These are phyloP conservation scores for Megalopta genalis DNA, from an alignment of 1,140 invertebrate genomes.

Conservation along the genomic window DNA sequence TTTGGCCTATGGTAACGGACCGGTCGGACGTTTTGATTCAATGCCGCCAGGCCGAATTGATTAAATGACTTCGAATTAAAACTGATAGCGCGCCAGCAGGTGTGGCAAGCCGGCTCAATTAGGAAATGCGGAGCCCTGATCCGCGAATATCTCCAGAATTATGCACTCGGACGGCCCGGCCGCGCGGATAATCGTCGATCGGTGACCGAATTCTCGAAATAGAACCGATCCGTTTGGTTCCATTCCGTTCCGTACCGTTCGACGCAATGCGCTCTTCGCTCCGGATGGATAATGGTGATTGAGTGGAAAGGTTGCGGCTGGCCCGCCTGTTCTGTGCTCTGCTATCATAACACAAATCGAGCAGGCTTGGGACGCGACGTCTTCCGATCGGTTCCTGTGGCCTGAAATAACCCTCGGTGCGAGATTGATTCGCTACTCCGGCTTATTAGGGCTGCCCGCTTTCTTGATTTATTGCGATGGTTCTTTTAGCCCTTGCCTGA, in stretches of 20 bases:
- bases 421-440: neutral
- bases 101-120: slow-evolving; percentile 31
- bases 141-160: slow-evolving; percentile 30
- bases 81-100: slow-evolving; percentile 58
- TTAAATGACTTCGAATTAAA: slow-evolving; percentile 70
- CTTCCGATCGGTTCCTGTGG: neutral
- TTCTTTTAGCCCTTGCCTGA: no score
- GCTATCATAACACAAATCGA: neutral
- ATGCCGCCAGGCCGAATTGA: slow-evolving; percentile 62
- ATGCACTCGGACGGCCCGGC: neutral
- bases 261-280: no score
- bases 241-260: neutral
- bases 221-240: slow-evolving; percentile 2
- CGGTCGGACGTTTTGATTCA: slow-evolving; percentile 65
- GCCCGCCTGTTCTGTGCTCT: neutral
- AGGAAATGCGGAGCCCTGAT: neutral
- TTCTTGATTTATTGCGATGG: no score
- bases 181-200: slow-evolving; percentile 11
- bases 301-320: neutral
- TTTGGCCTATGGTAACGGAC: slow-evolving; percentile 44
- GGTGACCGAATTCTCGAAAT: slow-evolving; percentile 36
- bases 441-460: no score
- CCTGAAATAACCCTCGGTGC: neutral
- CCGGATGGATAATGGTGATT: neutral
- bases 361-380: neutral